Base-by-base conservation (phyloP, 2,888 invertebrate genomes). In the Thera obeliscata region DNA sequence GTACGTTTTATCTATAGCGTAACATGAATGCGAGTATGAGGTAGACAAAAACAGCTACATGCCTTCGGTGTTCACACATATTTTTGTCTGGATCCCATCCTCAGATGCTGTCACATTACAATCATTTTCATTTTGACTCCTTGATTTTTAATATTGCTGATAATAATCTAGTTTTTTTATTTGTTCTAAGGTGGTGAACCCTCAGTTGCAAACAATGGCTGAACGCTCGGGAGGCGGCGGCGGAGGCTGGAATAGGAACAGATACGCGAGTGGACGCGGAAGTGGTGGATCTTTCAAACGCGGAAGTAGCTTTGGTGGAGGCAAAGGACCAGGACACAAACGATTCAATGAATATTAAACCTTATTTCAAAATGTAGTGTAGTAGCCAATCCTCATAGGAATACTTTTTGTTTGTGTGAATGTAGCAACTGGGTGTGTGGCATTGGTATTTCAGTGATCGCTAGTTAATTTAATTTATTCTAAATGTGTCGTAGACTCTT, bases 191-290 rank as follows among this genome's bases (percentile, higher is more conserved):
- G 96, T 96, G 74, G 95, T 98, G 67, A 97, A 97, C 85, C 98
- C 98, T 59, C 97, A 98, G 85, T 94, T 98, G 56, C 95, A 96
- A 79, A 97, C 97, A 78, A 95, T 98, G 94, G 96, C 97, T 5
- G 95, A 95, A 75, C 95, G 96, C 54, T 95, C 95, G 70, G 95
- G 94, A 61, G 95, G 95, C 54, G 95, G 95, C 35, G 94, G 95
- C 65, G 94, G 95, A 41, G 94, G 95, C 75, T 94, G 94, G 94
- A 94, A 94, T 76, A 91, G 94, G 63, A 94, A 87, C 77, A 86
- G 95, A 49, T 94, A 90, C 67, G 93, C 93, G 11, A 86, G 86
- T 48, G 85, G 88, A n/a, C 85, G 93, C 48, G 90, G 94, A 66
- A 92, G 93, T 1, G 93, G 94, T 22, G 91, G 94, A 61, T 90